Conservation (phyloP, 2,113 vertebrate species). For the Sinocyclocheilus rhinocerous region DNA sequence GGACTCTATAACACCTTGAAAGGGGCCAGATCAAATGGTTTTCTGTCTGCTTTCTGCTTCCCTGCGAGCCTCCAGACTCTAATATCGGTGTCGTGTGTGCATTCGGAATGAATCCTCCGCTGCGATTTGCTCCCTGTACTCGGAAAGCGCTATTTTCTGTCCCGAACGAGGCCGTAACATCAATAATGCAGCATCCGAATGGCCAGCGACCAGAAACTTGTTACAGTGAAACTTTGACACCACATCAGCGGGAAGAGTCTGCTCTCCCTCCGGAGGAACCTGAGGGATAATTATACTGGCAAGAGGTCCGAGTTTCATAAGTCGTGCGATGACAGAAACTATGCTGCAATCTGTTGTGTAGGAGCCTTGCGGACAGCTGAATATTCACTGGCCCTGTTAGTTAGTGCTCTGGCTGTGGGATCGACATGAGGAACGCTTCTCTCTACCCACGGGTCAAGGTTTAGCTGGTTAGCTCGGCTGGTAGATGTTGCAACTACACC, state of each 20-base stretch:
- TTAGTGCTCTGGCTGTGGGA: not conserved
- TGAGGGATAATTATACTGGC: constrained; percentile 44
- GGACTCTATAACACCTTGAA: constrained; percentile 3
- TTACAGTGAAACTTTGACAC: constrained; percentile 51
- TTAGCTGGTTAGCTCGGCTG: not conserved
- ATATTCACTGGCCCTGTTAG: not conserved
- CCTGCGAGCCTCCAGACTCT: not conserved
- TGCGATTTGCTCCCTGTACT: constrained; percentile 49
- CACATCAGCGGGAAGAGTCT: constrained; percentile 38
- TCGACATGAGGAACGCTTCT: not conserved
- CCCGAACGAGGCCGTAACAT: constrained; percentile 55
- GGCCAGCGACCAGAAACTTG: constrained; percentile 50
- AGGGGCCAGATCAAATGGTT: constrained; percentile 43
- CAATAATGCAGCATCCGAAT: constrained; percentile 56
- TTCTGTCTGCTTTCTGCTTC: constrained; percentile 6
- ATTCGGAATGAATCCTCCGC: not conserved
- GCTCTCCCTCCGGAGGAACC: constrained; percentile 47
- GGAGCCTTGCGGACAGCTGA: not conserved
- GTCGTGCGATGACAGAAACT: constrained; percentile 6
- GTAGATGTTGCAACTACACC: not conserved
- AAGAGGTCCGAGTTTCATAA: constrained; percentile 34
- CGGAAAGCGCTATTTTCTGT: constrained; percentile 51
- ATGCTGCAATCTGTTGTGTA: constrained; percentile 27
- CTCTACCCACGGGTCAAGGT: not conserved
- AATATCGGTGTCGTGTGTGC: not conserved